A percentile compares a stretch with the other conserved stretches of the same genome.
phyloP scores from a whole-genome alignment of 2,797 vertebrate genomes.

The Arremon aurantiirostris region DNA sequence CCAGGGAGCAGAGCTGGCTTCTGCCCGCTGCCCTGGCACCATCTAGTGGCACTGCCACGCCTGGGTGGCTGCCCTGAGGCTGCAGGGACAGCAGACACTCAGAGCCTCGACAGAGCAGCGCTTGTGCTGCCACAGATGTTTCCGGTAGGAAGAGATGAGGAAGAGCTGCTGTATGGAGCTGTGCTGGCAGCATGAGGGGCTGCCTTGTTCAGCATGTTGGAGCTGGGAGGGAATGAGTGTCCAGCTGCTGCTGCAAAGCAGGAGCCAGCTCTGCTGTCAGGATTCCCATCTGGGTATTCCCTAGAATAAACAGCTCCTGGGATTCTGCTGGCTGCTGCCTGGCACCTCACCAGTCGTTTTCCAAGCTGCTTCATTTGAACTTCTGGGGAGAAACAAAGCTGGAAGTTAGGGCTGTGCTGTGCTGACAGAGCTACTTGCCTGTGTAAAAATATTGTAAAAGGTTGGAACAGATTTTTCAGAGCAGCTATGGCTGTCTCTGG shows the following conservation, averaged over 20 bases:
- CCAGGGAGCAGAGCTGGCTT: not conserved
- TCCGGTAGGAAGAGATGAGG: not conserved
- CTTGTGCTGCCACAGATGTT: not conserved
- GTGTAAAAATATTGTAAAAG: rapidly evolving
- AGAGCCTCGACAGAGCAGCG: not conserved
- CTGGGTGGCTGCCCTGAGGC: not conserved
- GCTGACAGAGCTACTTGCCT: not conserved
- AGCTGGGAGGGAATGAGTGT: not conserved
- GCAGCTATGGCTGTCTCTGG: not conserved
- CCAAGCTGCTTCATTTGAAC: not conserved
- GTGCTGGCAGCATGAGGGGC: not conserved
- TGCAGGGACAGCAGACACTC: not conserved
- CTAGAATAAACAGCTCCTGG: not conserved
- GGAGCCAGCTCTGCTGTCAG: not conserved
- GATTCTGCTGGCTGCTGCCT: not conserved
- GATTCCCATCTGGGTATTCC: not conserved
- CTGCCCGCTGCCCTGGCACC: not conserved
- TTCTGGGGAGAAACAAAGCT: not conserved
- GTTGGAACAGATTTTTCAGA: not conserved
- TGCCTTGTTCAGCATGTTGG: not conserved
- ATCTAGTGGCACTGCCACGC: not conserved
- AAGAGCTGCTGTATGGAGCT: not conserved
- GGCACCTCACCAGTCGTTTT: rapidly evolving
- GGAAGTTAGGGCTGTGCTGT: not conserved
- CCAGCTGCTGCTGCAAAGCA: not conserved